A percentile compares a stretch with the other conserved stretches of the same genome.
These are phyloP conservation scores for Sicus ferrugineus DNA, from an alignment of 2,888 invertebrate species.

Conservation along the genomic window DNA sequence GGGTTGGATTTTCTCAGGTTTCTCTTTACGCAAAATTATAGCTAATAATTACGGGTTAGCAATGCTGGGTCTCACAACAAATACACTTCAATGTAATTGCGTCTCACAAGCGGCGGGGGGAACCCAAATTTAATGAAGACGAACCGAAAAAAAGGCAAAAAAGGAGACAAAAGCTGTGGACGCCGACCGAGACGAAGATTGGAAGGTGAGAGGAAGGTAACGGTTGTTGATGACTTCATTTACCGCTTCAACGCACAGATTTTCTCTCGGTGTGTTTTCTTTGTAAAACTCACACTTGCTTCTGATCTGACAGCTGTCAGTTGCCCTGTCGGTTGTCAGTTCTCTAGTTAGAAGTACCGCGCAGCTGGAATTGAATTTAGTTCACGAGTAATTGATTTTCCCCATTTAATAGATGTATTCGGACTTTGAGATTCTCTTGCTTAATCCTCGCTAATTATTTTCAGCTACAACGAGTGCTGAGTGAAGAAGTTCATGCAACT, in stretches of 20 bases:
- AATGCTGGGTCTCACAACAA: background rate
- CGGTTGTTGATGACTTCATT: background rate
- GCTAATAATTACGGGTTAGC: constrained; percentile 7
- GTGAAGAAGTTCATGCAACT: too few species aligned
- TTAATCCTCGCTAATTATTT: too few species aligned
- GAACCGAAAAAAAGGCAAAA: background rate
- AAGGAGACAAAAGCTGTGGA: background rate
- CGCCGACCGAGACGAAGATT: background rate
- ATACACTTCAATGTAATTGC: background rate
- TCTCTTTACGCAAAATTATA: constrained; percentile 21
- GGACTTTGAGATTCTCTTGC: too few species aligned
- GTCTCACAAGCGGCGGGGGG: background rate
- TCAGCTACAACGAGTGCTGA: too few species aligned
- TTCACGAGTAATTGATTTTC: constrained; percentile 17
- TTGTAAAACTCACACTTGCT: background rate
- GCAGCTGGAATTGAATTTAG: constrained; percentile 24
- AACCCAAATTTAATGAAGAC: constrained; percentile 22
- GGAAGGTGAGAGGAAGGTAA: constrained; percentile 11
- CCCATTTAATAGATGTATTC: too few species aligned
- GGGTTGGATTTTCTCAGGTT: background rate
- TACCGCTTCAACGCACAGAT: background rate
- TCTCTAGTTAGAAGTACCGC: background rate
- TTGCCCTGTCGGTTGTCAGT: background rate
- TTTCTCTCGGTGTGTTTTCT: background rate
- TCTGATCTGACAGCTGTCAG: background rate